Percentiles rank a stretch among this genome's conserved stretches.
Evolutionary conservation across 2,113 vertebrate genomes (phyloP).

Genomic region (Calidris pugnax): DNA sequence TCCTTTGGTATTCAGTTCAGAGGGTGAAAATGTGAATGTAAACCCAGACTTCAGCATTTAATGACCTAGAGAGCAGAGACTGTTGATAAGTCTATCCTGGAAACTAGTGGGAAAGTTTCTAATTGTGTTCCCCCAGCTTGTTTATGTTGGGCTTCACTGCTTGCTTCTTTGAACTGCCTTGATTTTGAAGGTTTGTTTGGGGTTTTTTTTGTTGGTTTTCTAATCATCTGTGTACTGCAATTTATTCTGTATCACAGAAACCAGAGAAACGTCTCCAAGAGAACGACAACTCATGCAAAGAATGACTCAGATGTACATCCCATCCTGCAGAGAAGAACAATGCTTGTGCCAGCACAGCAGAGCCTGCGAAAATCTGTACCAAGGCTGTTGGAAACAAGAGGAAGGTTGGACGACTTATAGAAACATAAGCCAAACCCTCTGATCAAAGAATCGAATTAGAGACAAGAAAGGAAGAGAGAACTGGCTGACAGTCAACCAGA

Average conservation of each 20-base stretch:
- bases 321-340: constrained; percentile 61
- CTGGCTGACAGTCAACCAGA: constrained; percentile 28
- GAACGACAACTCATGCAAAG: constrained; percentile 30
- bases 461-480: constrained; percentile 27
- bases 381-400: constrained; percentile 15
- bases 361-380: not conserved
- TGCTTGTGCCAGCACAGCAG: not conserved
- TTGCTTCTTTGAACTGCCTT: not conserved
- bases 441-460: constrained; percentile 50
- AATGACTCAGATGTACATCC: constrained; percentile 9
- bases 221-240: not conserved
- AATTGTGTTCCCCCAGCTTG: not conserved
- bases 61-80: not conserved
- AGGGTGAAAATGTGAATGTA: not conserved
- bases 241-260: constrained; percentile 46
- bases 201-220: not conserved
- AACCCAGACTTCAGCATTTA: not conserved
- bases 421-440: constrained; percentile 40
- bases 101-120: not conserved
- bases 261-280: not conserved
- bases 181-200: not conserved
- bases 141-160: not conserved
- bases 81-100: not conserved
- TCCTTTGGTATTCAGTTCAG: not conserved
- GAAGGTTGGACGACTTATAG: not conserved